These are phyloP conservation scores for crab-eating macaque (Macaca fascicularis) DNA, from an alignment of 2,113 vertebrate species.

Conservation along the genomic window T2T-MFA8v1.1 NC_088380.1:143506501-143507000, in stretches of 20 bases:
- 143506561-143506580: background rate
- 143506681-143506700: background rate
- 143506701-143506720: background rate
- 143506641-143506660: background rate
- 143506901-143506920: background rate
- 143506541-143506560: background rate
- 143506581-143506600: background rate
- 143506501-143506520: background rate
- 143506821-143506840: background rate
- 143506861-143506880: background rate
- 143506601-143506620: background rate
- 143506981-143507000: background rate
- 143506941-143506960: background rate
- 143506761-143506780: background rate
- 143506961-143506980: background rate
- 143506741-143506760: background rate
- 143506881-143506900: background rate
- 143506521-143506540: background rate
- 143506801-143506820: background rate
- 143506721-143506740: background rate
- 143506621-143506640: background rate
- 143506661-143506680: background rate
- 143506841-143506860: background rate
- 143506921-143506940: background rate
- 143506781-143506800: rapidly evolving